Percentiles rank a stretch among this genome's conserved stretches.
Conservation (phyloP, 2,888 invertebrate species). For the Melolontha melolontha region DNA sequence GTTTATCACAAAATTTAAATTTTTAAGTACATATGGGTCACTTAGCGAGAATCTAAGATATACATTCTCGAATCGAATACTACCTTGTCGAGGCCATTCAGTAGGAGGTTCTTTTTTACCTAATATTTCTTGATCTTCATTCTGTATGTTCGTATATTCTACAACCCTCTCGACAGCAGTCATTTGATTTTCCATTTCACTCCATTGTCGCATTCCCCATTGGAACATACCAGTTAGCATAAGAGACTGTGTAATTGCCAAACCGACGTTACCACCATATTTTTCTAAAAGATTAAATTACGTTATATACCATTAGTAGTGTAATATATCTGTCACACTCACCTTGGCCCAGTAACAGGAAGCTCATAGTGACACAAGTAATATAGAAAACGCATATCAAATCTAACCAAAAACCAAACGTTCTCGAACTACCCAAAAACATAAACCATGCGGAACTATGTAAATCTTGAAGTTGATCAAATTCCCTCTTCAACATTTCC, state of each 20-base stretch:
- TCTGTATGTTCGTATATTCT: conserved; percentile 56
- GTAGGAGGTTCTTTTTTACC: conserved; percentile 73
- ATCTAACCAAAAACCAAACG: conserved; percentile 80
- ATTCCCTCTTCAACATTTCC: conserved; percentile 73
- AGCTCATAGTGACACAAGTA: conserved; percentile 54
- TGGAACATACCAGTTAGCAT: conserved; percentile 72
- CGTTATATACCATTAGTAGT: too few species aligned
- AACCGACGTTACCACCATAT: conserved; percentile 60
- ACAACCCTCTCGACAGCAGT: conserved; percentile 87
- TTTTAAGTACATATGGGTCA: conserved; percentile 80
- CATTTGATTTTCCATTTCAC: conserved; percentile 76
- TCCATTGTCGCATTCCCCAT: conserved; percentile 81
- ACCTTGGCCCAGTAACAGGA: conserved; percentile 39
- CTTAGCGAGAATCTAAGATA: conserved; percentile 78
- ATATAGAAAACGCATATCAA: conserved; percentile 76
- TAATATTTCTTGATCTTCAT: conserved; percentile 57
- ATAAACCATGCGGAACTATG: conserved; percentile 83
- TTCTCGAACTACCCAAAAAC: conserved; percentile 73
- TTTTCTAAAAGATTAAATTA: conserved; percentile 51
- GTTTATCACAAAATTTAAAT: conserved; percentile 75
- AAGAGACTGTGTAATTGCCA: conserved; percentile 61
- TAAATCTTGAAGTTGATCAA: conserved; percentile 73
- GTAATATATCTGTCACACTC: conserved; percentile 8
- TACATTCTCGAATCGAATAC: conserved; percentile 76
- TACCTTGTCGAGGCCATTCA: conserved; percentile 80